These are phyloP conservation scores for Ivindomyrus marchei DNA, from an alignment of 2,113 vertebrate species.

Conservation along the genomic window DNA sequence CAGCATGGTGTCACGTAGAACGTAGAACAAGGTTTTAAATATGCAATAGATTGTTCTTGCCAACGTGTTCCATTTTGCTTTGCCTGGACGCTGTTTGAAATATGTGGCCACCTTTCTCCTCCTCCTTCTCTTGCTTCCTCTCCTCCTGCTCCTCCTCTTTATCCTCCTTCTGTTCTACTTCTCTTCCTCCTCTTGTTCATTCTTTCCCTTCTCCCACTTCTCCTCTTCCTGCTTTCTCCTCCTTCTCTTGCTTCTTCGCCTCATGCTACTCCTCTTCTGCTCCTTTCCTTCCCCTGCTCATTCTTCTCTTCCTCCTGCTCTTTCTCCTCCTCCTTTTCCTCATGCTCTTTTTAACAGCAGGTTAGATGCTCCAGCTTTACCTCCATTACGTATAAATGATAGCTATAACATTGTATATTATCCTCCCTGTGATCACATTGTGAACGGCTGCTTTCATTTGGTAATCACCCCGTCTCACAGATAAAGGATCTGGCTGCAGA, in stretches of 20 bases:
- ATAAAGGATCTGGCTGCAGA: not conserved
- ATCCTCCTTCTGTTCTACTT: not conserved
- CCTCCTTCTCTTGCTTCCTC: not conserved
- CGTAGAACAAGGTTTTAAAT: not conserved
- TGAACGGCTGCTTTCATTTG: not conserved
- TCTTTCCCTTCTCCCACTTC: not conserved
- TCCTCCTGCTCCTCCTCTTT: not conserved
- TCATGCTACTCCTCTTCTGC: not conserved
- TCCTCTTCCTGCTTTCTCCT: not conserved
- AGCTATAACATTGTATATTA: not conserved
- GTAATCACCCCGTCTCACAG: not conserved
- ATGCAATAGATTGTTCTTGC: not conserved
- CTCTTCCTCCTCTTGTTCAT: not conserved
- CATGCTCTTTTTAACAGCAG: not conserved
- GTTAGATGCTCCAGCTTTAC: not conserved
- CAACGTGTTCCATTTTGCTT: not conserved
- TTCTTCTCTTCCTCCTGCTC: not conserved
- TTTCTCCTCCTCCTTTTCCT: not conserved
- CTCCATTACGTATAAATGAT: not conserved
- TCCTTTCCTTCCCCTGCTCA: not conserved
- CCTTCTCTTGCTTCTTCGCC: not conserved
- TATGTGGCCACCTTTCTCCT: not conserved
- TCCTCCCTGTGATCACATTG: not conserved
- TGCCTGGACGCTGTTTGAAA: not conserved
- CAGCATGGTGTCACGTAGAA: not conserved